Evolutionary conservation across 2,888 invertebrate species (phyloP).

Genomic region (Miltochrista miniata): DNA sequence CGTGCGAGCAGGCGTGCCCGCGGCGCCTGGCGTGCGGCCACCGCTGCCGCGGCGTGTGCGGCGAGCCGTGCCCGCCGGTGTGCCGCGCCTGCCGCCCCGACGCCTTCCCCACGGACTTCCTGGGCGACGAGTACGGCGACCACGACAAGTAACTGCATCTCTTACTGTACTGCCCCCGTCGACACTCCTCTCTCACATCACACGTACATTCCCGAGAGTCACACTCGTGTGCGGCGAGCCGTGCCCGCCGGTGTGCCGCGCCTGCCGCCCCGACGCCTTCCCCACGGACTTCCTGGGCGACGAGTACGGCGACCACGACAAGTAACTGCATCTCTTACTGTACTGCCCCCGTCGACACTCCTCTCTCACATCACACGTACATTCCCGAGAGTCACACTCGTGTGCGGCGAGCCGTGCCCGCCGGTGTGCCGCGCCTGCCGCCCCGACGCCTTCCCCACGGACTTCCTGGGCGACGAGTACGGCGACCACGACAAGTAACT

Average conservation of each 20-base stretch:
- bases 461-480: slow-evolving; percentile 60
- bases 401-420: slow-evolving; percentile 89
- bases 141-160: slow-evolving; percentile 69
- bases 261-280: slow-evolving; percentile 80
- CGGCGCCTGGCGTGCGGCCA: slow-evolving; percentile 81
- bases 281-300: slow-evolving; percentile 66
- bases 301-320: slow-evolving; percentile 74
- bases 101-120: slow-evolving; percentile 66
- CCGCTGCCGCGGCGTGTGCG: slow-evolving; percentile 88
- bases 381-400: too few relatives aligned
- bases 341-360: too few relatives aligned
- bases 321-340: slow-evolving; percentile 52
- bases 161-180: too few relatives aligned
- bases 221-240: slow-evolving; percentile 89
- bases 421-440: slow-evolving; percentile 83
- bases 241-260: slow-evolving; percentile 84
- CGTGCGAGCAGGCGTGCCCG: slow-evolving; percentile 75
- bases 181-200: too few relatives aligned
- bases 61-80: slow-evolving; percentile 86
- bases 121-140: slow-evolving; percentile 67
- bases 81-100: slow-evolving; percentile 84
- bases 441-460: slow-evolving; percentile 70
- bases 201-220: too few relatives aligned
- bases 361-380: too few relatives aligned
- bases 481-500: slow-evolving; percentile 78